phyloP scores from a whole-genome alignment of 2,113 vertebrate genomes.

The Labeo rohita region DNA sequence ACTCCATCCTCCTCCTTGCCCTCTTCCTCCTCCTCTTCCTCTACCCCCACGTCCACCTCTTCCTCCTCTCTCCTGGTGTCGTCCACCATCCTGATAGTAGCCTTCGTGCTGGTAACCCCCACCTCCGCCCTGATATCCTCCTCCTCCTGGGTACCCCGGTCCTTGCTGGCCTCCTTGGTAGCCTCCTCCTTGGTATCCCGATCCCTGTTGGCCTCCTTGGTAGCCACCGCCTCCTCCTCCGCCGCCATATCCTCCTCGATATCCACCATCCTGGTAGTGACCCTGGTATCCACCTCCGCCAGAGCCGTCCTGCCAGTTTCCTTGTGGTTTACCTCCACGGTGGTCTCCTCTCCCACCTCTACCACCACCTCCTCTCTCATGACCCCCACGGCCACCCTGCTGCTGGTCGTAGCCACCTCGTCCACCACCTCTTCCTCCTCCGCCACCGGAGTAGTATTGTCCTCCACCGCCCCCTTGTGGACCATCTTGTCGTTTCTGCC shows the following conservation, averaged over 20 bases:
- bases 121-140: conserved; percentile 78
- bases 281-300: conserved; percentile 72
- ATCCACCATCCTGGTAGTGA: conserved; percentile 76
- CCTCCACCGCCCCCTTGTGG: conserved; percentile 81
- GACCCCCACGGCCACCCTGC: conserved; percentile 77
- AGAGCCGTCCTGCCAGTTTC: conserved; percentile 86
- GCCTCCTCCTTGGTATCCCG: conserved; percentile 33
- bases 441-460: conserved; percentile 77
- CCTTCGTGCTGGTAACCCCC: conserved; percentile 80
- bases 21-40: conserved; percentile 77
- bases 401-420: conserved; percentile 82
- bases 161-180: conserved; percentile 71
- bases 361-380: conserved; percentile 35
- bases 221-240: conserved; percentile 53
- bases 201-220: conserved; percentile 49
- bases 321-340: conserved; percentile 84
- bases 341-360: conserved; percentile 76
- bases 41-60: conserved; percentile 72
- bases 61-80: conserved; percentile 84
- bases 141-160: conserved; percentile 64
- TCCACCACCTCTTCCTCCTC: conserved; percentile 77
- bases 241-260: conserved; percentile 56
- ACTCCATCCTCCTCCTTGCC: conserved; percentile 87
- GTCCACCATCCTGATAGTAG: conserved; percentile 75
- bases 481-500: conserved; percentile 96